Evolutionary conservation across 2,113 vertebrate genomes (phyloP).

Genomic region (Serinus canaria): DNA sequence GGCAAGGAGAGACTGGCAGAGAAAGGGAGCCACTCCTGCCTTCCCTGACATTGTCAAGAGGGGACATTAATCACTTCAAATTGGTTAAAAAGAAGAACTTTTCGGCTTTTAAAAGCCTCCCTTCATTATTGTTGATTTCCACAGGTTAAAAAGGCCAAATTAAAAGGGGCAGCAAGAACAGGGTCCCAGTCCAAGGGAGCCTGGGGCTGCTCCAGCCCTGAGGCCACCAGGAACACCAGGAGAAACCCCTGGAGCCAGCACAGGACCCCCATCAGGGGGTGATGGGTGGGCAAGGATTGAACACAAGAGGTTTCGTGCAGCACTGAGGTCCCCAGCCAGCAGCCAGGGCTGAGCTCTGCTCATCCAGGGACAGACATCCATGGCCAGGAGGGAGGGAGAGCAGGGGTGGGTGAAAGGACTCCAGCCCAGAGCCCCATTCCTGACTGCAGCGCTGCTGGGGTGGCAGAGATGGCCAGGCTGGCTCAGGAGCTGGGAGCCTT

Average conservation of each 20-base stretch:
- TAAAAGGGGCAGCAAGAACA: neutral
- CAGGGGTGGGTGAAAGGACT: neutral
- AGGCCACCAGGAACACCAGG: neutral
- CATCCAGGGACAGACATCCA: neutral
- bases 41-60: neutral
- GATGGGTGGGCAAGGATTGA: neutral
- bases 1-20: neutral
- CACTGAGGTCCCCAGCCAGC: neutral
- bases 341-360: neutral
- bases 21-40: neutral
- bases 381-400: neutral
- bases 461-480: neutral
- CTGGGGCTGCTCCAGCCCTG: neutral
- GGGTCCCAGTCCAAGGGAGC: neutral
- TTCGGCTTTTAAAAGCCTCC: neutral
- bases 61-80: neutral
- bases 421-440: neutral
- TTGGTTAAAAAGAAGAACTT: neutral
- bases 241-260: neutral
- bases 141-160: neutral
- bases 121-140: neutral
- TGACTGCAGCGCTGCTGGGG: neutral
- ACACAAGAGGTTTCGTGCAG: neutral
- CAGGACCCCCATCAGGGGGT: accelerated
- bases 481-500: neutral